Percentiles rank a stretch among this genome's conserved stretches.
Evolutionary conservation across 2,797 vertebrate species (phyloP).

Genomic region (Novumbra hubbsi): DNA sequence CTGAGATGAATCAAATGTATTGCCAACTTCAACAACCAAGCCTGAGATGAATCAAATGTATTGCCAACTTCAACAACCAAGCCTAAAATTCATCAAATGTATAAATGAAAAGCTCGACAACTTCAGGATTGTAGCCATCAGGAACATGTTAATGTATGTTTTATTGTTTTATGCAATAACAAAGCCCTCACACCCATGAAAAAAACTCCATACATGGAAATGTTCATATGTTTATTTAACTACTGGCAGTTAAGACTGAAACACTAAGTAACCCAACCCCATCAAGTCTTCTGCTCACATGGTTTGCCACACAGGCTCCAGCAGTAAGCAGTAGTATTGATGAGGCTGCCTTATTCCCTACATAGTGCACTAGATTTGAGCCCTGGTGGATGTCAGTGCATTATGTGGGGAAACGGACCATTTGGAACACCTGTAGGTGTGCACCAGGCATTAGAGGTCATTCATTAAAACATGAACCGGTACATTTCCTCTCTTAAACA

Average conservation of each 20-base stretch:
- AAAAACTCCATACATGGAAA: neutral
- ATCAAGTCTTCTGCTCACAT: no score
- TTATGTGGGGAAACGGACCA: neutral
- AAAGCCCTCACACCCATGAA: neutral
- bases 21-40: no score
- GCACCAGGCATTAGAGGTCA: constrained; percentile 15
- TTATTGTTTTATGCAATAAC: neutral
- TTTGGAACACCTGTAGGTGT: constrained; percentile 6
- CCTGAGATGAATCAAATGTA: no score
- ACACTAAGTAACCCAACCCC: neutral
- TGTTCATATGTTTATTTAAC: neutral
- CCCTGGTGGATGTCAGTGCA: neutral
- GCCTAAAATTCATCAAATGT: no score
- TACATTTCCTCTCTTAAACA: constrained; percentile 17
- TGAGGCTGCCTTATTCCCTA: neutral
- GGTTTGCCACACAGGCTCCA: no score
- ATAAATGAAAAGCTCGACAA: neutral
- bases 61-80: no score
- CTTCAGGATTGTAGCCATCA: neutral
- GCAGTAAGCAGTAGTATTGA: no score
- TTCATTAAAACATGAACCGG: constrained; percentile 57
- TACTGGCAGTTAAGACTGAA: neutral
- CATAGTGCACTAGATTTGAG: neutral
- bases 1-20: no score
- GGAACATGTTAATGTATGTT: neutral